Percentiles rank a stretch among this genome's conserved stretches.
Evolutionary conservation across 2,113 vertebrate species (phyloP).

Genomic region (Tiliqua scincoides): DNA sequence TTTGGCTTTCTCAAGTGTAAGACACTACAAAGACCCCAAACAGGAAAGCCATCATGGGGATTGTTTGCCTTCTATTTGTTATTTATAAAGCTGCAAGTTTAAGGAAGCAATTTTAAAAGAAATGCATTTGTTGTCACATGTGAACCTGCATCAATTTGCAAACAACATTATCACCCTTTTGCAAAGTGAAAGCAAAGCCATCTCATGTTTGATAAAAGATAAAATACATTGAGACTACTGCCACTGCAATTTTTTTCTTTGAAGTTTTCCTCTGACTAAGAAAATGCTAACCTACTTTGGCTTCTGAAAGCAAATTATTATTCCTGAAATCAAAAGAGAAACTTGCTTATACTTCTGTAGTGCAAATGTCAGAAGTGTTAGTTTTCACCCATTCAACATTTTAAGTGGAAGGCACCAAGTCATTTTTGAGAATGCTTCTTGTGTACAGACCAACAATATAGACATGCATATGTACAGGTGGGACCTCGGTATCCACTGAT

Average conservation of each 20-base stretch:
- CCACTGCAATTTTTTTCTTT: constrained; percentile 23
- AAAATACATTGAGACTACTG: constrained; percentile 36
- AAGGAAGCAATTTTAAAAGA: constrained; percentile 53
- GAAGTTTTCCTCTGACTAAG: constrained; percentile 44
- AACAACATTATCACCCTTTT: constrained; percentile 27
- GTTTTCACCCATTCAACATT: neutral
- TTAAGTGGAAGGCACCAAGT: neutral
- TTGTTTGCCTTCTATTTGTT: constrained; percentile 61
- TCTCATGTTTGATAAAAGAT: constrained; percentile 63
- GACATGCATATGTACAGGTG: neutral
- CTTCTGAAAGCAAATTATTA: constrained; percentile 44
- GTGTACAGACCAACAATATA: neutral
- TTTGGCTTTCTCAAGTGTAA: constrained; percentile 45
- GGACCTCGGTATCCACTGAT: too few species aligned
- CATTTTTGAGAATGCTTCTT: neutral
- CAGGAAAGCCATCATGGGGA: constrained; percentile 28
- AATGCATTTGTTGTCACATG: constrained; percentile 61
- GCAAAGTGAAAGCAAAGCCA: constrained; percentile 38
- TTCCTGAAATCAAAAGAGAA: constrained; percentile 33
- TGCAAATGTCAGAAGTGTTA: neutral
- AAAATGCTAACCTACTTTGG: constrained; percentile 8
- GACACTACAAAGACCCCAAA: constrained; percentile 56
- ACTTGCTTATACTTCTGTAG: neutral
- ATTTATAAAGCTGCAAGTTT: constrained; percentile 56
- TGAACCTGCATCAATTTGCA: constrained; percentile 58